A percentile compares a stretch with the other conserved stretches of the same genome.
These are phyloP conservation scores for Cynopterus sphinx DNA, from an alignment of 2,797 vertebrate genomes.

Conservation along the genomic window DNA sequence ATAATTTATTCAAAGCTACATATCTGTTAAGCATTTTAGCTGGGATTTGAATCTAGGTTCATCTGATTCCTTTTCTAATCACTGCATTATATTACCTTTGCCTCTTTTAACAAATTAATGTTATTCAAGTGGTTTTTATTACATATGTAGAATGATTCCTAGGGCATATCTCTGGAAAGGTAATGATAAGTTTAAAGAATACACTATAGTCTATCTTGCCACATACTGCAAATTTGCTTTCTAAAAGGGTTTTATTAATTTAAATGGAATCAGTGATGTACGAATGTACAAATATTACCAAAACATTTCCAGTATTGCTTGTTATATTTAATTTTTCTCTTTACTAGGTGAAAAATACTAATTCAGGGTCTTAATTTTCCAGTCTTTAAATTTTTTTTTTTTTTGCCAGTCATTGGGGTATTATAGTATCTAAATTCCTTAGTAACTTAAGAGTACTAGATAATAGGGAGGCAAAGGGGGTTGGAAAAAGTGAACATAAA, in stretches of 20 bases:
- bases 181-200: not conserved
- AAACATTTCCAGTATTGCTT: not conserved
- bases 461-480: not conserved
- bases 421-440: not conserved
- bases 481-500: not conserved
- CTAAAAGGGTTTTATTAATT: not conserved
- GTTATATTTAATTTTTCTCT: not conserved
- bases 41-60: not conserved
- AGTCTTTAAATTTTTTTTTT: not conserved
- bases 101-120: not conserved
- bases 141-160: not conserved
- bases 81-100: not conserved
- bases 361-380: not conserved
- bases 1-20: not conserved
- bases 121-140: not conserved
- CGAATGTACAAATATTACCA: not conserved
- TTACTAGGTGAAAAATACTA: not conserved
- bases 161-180: not conserved
- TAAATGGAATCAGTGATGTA: not conserved
- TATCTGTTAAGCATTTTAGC: not conserved
- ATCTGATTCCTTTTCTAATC: not conserved
- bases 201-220: not conserved
- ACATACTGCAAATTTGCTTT: not conserved
- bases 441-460: not conserved
- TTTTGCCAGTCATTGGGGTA: not conserved